These are phyloP conservation scores for Trypoxylus dichotomus DNA, from an alignment of 1,140 invertebrate species.

Conservation along the genomic window DNA sequence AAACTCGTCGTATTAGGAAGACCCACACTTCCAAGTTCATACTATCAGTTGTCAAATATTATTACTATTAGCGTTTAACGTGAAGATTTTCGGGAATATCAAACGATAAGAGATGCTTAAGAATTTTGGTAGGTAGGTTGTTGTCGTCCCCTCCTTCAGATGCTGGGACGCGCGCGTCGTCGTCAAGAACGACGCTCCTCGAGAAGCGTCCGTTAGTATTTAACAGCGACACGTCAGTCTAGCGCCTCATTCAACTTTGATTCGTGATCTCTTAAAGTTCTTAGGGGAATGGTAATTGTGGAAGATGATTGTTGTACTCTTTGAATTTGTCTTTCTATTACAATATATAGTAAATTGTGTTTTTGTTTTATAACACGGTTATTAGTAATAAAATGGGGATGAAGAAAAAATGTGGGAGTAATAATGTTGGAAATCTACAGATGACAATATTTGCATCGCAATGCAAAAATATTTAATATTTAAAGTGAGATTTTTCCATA, in stretches of 20 bases:
- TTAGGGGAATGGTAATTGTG: neutral
- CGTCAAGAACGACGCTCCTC: slow-evolving; percentile 40
- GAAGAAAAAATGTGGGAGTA: neutral
- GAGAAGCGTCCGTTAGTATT: slow-evolving; percentile 43
- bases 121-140: slow-evolving; percentile 10
- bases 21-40: no score
- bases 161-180: slow-evolving; percentile 42
- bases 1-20: no score
- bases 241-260: slow-evolving; percentile 38
- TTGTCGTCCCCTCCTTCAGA: slow-evolving; percentile 36
- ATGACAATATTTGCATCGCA: neutral
- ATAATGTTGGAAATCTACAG: neutral
- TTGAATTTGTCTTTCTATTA: no score
- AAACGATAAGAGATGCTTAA: slow-evolving; percentile 45
- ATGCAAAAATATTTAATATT: slow-evolving; percentile 25
- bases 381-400: neutral
- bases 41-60: no score
- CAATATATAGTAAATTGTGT: neutral
- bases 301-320: neutral
- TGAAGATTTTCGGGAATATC: slow-evolving; percentile 37
- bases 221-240: slow-evolving; percentile 44
- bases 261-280: neutral
- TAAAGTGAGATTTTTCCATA: slow-evolving; percentile 26
- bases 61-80: no score
- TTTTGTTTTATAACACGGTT: neutral